Base-by-base conservation (phyloP, 2,888 invertebrate species). In the Patella pellucida region DNA sequence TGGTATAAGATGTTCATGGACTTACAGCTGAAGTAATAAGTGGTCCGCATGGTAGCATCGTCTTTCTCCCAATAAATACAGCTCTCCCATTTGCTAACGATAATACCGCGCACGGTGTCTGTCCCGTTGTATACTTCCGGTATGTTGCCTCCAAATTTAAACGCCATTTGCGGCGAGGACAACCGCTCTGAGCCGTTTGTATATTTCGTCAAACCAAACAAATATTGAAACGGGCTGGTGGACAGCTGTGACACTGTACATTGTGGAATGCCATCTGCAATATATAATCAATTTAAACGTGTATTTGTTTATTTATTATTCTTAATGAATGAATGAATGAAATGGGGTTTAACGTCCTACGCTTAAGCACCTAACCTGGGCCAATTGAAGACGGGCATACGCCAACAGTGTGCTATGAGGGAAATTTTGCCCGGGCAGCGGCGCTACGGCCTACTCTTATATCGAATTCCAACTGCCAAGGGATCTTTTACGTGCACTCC, bases 1-100 rank as follows among this genome's bases (percentile, higher is more conserved):
- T 41, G 9, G 7, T 41, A 9, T 41, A 7, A 41, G 9, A 41
- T 41, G 9, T 7, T 9, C 9, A 9, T 9, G 9, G 9, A 56
- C 71, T 74, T 77, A 85, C 84, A 76, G 50, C 81, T 75, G 68
- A 84, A 85, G 50, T 83, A 84, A 83, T 83, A 85, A 54, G 78
- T 78, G 19, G 85, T 83, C 0, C 62, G 72, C 82, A 85, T 84
- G 1, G 85, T 85, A 11, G 84, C 84, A 41, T 82, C 80, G 68
- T 78, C 72, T 11, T 19, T 69, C 9, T 54, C 70, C 85, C 84
- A 84, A 70, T 82, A 85, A 31, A 82, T 83, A 76, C 85, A 85
- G 0, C 83, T 83, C 27, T 82, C 69, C 82, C 84, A 85, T 27
- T 72, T 76, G 74, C 84, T 83, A 9, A 83, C 83, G 0, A 52